These are phyloP conservation scores for Idaea dimidiata DNA, from an alignment of 2,888 invertebrate genomes.

Conservation along the genomic window DNA sequence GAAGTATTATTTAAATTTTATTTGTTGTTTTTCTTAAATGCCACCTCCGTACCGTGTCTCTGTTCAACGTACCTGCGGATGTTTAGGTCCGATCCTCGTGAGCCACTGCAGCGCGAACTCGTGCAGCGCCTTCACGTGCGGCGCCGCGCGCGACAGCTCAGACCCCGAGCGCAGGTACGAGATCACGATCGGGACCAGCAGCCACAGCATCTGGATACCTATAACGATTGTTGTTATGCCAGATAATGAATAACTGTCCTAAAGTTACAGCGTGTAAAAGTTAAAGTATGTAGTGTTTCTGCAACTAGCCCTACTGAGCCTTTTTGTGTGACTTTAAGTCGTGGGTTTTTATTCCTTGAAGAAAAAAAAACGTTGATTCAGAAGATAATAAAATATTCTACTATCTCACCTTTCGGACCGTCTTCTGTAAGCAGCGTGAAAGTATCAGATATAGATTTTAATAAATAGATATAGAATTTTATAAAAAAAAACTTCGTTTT, in stretches of 20 bases:
- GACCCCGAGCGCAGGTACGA: constrained; percentile 89
- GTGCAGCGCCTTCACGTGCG: constrained; percentile 87
- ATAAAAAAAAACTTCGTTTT: too few species aligned
- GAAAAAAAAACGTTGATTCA: background rate
- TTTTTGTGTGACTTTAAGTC: too few species aligned
- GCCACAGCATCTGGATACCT: constrained; percentile 94
- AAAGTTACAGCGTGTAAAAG: background rate
- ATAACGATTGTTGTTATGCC: constrained; percentile 21
- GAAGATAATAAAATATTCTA: background rate
- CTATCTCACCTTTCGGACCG: constrained; percentile 45
- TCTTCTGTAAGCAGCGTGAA: constrained; percentile 43
- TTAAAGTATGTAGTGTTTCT: too few species aligned
- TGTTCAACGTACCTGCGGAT: constrained; percentile 85
- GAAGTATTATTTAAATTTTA: too few species aligned
- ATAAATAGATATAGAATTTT: background rate
- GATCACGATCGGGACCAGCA: constrained; percentile 94
- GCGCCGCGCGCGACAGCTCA: constrained; percentile 68
- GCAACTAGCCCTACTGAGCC: too few species aligned
- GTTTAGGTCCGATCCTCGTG: constrained; percentile 94
- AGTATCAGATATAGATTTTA: constrained; percentile 7
- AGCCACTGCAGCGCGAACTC: constrained; percentile 94
- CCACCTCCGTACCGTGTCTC: too few species aligned
- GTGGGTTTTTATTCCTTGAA: too few species aligned
- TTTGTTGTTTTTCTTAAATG: too few species aligned
- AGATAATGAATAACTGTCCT: background rate